Conservation (phyloP, 2,797 vertebrate genomes). For the Phylloscopus collybita region DNA sequence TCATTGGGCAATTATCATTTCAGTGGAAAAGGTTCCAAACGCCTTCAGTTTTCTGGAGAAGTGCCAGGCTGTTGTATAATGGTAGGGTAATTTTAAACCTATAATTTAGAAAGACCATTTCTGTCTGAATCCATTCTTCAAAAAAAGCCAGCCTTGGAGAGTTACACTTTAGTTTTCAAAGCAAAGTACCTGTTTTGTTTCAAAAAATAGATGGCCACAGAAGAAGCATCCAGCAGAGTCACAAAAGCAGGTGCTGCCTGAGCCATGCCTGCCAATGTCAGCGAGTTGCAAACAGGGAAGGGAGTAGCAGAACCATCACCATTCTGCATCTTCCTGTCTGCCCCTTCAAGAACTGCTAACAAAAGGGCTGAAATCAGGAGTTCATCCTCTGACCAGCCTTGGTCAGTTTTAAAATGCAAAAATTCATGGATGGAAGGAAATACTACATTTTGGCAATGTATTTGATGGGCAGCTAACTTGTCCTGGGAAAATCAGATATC, state of each 20-base stretch:
- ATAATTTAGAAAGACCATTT: constrained; percentile 34
- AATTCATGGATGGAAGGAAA: neutral
- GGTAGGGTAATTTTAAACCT: constrained; percentile 51
- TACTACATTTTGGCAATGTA: neutral
- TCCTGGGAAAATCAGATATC: neutral
- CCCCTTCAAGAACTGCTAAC: neutral
- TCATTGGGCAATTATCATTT: constrained; percentile 42
- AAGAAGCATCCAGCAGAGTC: neutral
- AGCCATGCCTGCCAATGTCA: fast-evolving
- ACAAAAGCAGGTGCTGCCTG: neutral
- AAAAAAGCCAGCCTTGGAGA: neutral
- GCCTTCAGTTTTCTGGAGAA: neutral
- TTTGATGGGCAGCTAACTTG: neutral
- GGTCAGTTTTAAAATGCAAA: neutral
- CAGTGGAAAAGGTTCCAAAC: constrained; percentile 24
- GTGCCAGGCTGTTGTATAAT: constrained; percentile 46
- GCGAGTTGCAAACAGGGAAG: neutral
- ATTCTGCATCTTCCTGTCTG: neutral
- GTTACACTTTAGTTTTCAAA: constrained; percentile 8
- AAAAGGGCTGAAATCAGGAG: neutral
- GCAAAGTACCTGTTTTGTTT: neutral
- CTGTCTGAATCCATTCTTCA: neutral
- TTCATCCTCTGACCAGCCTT: neutral
- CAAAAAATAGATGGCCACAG: neutral
- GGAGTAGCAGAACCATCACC: neutral